Base-by-base conservation (phyloP, 1,140 invertebrate genomes). In the Venturia canescens region DNA sequence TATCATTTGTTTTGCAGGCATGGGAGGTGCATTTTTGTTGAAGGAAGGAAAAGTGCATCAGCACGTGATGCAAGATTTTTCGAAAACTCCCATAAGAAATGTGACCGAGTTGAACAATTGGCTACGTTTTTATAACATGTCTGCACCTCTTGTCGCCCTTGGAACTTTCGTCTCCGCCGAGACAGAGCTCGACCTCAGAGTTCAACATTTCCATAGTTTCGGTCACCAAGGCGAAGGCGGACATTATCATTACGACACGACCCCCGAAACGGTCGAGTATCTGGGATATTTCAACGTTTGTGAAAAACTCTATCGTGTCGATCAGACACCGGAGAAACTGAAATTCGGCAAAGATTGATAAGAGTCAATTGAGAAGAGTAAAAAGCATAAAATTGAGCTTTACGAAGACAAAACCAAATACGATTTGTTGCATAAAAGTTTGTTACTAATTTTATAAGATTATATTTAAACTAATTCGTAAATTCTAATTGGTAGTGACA, bases 51-150 rank as follows among this genome's bases (percentile, higher is more conserved):
- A 95, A 88, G 96, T 94, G 0, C 97, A 97, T 87, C 95, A 97
- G 87, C 98, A 99, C 89, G 95, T 99, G 77, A 99, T 99, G 98
- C 95, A 96, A 63, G 97, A 98, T 89, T 99, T 99, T 92, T 96
- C 97, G 3, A 90, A 92, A 78, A 93, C 89, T 15, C 96, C 97
- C 1, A 87, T 99, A 26, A 93, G 93, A 69, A 94, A 91, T 48
- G 94, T 97, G 82, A 93, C 94, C 18, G 94, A 96, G 83, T 92
- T 99, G 3, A 95, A 98, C 88, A 90, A 95, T 50, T 99, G 98
- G 98, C 92, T 99, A n/a, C 95, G 95, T 87, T 99, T 97, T 90
- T 98, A 95, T 90, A 94, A 98, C 69, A 97, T 98, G 95, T 93
- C 95, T 48, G 95, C 97, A 44, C 97, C 98, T 67, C 92, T 99